Conservation (phyloP, 1,140 invertebrate genomes). For the Scaptodrosophila lebanonensis region DNA sequence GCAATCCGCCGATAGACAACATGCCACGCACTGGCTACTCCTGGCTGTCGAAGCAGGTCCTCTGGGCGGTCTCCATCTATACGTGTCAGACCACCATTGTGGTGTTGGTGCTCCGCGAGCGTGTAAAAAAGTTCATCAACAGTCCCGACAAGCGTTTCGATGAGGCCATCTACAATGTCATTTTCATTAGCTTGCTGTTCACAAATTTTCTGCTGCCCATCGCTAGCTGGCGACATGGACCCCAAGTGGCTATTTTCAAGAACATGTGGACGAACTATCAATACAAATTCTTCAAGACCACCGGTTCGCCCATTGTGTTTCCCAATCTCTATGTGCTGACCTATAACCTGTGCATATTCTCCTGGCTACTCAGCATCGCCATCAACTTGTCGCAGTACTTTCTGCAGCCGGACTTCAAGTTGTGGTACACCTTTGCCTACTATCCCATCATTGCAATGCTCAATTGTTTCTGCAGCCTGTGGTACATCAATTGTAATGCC, state of each 20-base stretch:
- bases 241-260: constrained; percentile 83
- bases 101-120: constrained; percentile 78
- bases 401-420: constrained; percentile 82
- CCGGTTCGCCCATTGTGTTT: constrained; percentile 81
- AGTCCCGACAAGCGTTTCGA: constrained; percentile 82
- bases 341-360: constrained; percentile 81
- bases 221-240: constrained; percentile 83
- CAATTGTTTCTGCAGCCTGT: constrained; percentile 82
- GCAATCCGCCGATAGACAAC: constrained; percentile 78
- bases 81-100: constrained; percentile 79
- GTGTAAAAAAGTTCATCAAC: constrained; percentile 79
- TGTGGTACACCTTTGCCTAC: constrained; percentile 84
- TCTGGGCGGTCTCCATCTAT: constrained; percentile 81
- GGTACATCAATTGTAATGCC: constrained; percentile 83
- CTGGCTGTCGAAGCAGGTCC: constrained; percentile 80
- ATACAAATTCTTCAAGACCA: constrained; percentile 82
- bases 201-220: constrained; percentile 83
- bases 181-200: constrained; percentile 83
- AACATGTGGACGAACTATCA: constrained; percentile 86
- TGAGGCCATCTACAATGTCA: constrained; percentile 84
- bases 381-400: constrained; percentile 83
- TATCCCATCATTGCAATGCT: constrained; percentile 84
- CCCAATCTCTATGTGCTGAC: constrained; percentile 81
- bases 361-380: constrained; percentile 80
- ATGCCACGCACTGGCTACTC: constrained; percentile 79